Evolutionary conservation across 2,888 invertebrate genomes (phyloP).

Genomic region (Caradrina clavipalpis): DNA sequence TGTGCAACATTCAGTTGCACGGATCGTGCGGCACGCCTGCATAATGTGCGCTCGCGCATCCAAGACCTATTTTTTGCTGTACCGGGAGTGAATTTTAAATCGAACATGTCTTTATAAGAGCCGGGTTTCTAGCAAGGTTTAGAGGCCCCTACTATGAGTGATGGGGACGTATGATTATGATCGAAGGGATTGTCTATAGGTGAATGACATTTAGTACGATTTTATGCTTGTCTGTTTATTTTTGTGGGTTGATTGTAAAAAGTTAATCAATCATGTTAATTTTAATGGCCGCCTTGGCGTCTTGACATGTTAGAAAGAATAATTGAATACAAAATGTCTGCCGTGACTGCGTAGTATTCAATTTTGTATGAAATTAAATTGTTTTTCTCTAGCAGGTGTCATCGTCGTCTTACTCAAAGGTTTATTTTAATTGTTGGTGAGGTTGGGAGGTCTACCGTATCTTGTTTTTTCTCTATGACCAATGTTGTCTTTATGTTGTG

Average conservation of each 20-base stretch:
- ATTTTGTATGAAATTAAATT: slow-evolving; percentile 8
- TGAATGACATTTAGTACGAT: slow-evolving; percentile 37
- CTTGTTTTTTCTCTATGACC: not conserved
- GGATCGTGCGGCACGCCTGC: slow-evolving; percentile 89
- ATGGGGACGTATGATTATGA: slow-evolving; percentile 35
- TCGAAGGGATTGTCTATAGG: slow-evolving; percentile 48
- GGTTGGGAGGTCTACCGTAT: not conserved
- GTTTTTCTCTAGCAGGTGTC: slow-evolving; percentile 15
- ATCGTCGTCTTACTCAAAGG: not conserved
- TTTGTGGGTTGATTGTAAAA: slow-evolving; percentile 25
- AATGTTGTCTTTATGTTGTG: not conserved
- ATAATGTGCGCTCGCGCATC: slow-evolving; percentile 83
- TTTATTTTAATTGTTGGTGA: slow-evolving; percentile 9
- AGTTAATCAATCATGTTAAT: slow-evolving; percentile 56
- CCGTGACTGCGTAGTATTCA: not conserved
- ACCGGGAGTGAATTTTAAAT: slow-evolving; percentile 86
- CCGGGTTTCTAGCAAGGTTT: slow-evolving; percentile 65
- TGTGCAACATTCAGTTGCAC: slow-evolving; percentile 67
- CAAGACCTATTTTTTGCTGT: slow-evolving; percentile 88
- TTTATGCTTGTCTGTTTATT: slow-evolving; percentile 53
- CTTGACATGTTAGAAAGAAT: slow-evolving; percentile 45
- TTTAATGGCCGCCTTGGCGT: slow-evolving; percentile 22
- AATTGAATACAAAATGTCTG: slow-evolving; percentile 34
- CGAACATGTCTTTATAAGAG: slow-evolving; percentile 86
- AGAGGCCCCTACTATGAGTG: slow-evolving; percentile 70